Evolutionary conservation across 2,113 vertebrate species (phyloP).

Genomic region (Ptilonorhynchus violaceus): DNA sequence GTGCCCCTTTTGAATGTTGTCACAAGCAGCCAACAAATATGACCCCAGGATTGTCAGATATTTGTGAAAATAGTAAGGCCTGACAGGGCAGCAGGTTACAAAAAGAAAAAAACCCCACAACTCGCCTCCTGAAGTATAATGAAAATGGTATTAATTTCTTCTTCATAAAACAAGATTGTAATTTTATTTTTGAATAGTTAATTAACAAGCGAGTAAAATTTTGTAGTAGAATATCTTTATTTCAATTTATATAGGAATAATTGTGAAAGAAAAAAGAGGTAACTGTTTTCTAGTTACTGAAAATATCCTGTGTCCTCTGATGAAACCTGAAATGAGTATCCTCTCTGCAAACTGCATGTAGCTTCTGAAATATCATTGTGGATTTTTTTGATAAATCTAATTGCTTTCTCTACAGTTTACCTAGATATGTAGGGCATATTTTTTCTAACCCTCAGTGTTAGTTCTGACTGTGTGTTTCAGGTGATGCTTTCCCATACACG

Average conservation of each 20-base stretch:
- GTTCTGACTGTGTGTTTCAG: not conserved
- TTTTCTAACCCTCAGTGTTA: not conserved
- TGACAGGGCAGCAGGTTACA: conserved; percentile 25
- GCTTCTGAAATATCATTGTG: not conserved
- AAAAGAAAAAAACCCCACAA: not conserved
- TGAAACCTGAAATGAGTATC: not conserved
- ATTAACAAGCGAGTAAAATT: not conserved
- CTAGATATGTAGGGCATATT: not conserved
- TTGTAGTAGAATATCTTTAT: not conserved
- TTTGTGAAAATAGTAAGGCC: conserved; percentile 42
- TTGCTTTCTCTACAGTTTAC: not conserved
- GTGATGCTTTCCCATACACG: accelerated
- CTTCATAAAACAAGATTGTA: not conserved
- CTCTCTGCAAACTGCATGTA: not conserved
- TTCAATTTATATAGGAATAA: not conserved
- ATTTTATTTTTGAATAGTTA: not conserved
- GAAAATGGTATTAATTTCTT: not conserved
- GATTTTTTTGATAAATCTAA: not conserved
- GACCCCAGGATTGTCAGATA: conserved; percentile 25
- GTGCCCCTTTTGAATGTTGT: conserved; percentile 78
- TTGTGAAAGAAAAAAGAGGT: not conserved
- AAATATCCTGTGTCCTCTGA: not conserved
- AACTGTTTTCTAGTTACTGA: not conserved
- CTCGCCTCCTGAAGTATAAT: not conserved
- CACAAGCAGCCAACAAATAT: conserved; percentile 69